Evolutionary conservation across 2,113 vertebrate species (phyloP), one percentile per base, ranked within the genome.

Genomic region (Ciconia maguari): DNA sequence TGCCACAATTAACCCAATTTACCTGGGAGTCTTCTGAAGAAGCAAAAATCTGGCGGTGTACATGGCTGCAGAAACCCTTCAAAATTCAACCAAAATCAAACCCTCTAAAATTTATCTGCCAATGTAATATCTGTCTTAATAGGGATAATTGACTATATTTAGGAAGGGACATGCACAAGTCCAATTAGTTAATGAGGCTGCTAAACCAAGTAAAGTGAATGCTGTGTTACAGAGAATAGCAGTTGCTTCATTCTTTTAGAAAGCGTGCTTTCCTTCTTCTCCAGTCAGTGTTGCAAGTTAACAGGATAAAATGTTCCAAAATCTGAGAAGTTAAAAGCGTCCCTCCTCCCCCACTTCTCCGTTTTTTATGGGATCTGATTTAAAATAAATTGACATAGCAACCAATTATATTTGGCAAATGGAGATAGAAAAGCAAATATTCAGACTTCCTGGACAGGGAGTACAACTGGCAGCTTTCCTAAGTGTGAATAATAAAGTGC

Each of bases 381-480:
- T 97, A 98, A 98, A 98, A 97, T 97, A 97, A 97, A 98, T 96
- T 97, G 96, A 97, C 97, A 95, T 97, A 96, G 96, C 97, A 98
- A 98, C 97, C 97, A 97, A 98, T 98, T 97, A 95, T 95, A 95
- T 97, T 98, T 98, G 96, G 98, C 98, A 98, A 96, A 97, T 90
- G 96, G 90, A 97, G 93, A 97, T 96, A 90, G 92, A 97, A 98
- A 98, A 98, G 96, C 97, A 98, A 98, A 97, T 95, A 98, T 94
- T 97, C 96, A 94, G 96, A 98, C 97, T 98, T 98, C 98, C 98
- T 98, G 98, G 97, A 97, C 94, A 97, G 97, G 95, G 97, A 97
- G 92, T 95, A 89, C 96, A 91, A 71, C 97, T 97, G 98, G 98
- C 96, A 96, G 87, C 88, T 90, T 97, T 98, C 98, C 97, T 91